Evolutionary conservation across 2,797 vertebrate species (phyloP).

Genomic region (Microctenopoma stevenorrisi): DNA sequence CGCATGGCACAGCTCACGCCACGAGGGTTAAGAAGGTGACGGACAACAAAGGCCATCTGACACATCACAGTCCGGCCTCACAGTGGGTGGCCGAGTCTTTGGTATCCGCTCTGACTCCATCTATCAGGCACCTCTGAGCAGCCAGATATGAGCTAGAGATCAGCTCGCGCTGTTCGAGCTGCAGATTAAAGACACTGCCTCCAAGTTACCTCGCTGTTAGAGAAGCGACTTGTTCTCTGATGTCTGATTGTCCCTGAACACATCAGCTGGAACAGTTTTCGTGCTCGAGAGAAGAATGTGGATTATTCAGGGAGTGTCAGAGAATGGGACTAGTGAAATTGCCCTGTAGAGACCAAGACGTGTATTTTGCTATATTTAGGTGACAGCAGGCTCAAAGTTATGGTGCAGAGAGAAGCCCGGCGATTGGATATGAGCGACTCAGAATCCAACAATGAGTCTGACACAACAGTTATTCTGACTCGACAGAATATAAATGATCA

Average conservation of each 20-base stretch:
- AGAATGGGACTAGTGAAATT: no score
- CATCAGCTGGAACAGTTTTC: neutral
- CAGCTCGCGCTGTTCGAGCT: slow-evolving; percentile 19
- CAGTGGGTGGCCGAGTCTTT: slow-evolving; percentile 70
- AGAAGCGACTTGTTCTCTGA: neutral
- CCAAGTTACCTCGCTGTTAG: no score
- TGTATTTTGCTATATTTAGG: no score
- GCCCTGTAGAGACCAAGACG: no score
- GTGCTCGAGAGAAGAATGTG: no score
- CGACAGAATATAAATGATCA: no score
- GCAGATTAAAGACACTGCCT: slow-evolving; percentile 23
- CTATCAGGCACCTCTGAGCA: slow-evolving; percentile 22
- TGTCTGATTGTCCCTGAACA: neutral
- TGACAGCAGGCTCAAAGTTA: no score
- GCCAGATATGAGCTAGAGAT: slow-evolving; percentile 24
- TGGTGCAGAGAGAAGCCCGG: no score
- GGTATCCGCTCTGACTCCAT: slow-evolving; percentile 12
- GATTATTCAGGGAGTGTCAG: no score
- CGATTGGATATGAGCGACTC: no score
- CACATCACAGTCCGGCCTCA: slow-evolving; percentile 47
- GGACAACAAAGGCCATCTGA: slow-evolving; percentile 70
- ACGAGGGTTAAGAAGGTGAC: slow-evolving; percentile 54
- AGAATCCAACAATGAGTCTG: no score
- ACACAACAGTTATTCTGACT: no score
- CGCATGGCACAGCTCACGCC: slow-evolving; percentile 23